phyloP scores from a whole-genome alignment of 2,888 invertebrate genomes.

The Lasioglossum pauxillum region DNA sequence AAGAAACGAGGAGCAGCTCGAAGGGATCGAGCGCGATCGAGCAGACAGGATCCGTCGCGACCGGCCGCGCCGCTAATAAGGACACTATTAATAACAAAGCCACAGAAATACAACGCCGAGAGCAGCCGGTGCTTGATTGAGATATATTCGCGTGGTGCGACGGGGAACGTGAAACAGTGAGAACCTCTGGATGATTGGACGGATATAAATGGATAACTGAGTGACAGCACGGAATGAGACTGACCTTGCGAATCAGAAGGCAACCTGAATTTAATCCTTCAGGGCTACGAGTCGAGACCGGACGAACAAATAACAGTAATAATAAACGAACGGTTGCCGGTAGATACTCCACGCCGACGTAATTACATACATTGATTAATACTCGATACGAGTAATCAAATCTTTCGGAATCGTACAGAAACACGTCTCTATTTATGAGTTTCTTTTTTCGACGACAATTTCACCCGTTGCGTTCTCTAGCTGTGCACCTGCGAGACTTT shows the following conservation, averaged over 20 bases:
- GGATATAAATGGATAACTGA: constrained; percentile 69
- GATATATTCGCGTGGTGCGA: constrained; percentile 19
- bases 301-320: constrained; percentile 79
- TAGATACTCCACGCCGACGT: constrained; percentile 26
- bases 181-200: constrained; percentile 62
- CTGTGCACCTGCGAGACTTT: not conserved
- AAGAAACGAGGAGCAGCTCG: too few relatives aligned
- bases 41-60: not conserved
- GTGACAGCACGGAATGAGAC: constrained; percentile 71
- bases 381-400: constrained; percentile 65
- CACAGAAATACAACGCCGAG: constrained; percentile 15
- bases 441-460: not conserved
- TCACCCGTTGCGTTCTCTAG: not conserved
- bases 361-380: constrained; percentile 62
- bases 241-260: constrained; percentile 77
- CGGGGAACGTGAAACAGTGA: constrained; percentile 32
- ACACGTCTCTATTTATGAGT: constrained; percentile 4
- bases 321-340: constrained; percentile 48
- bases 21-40: too few relatives aligned
- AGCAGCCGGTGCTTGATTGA: constrained; percentile 27
- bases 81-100: constrained; percentile 27
- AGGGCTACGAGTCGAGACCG: constrained; percentile 75
- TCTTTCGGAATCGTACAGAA: constrained; percentile 39
- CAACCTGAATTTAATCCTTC: constrained; percentile 80
- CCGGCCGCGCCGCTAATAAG: not conserved